Base-by-base conservation (phyloP, 2,888 invertebrate species). In the Laothoe populi region DNA sequence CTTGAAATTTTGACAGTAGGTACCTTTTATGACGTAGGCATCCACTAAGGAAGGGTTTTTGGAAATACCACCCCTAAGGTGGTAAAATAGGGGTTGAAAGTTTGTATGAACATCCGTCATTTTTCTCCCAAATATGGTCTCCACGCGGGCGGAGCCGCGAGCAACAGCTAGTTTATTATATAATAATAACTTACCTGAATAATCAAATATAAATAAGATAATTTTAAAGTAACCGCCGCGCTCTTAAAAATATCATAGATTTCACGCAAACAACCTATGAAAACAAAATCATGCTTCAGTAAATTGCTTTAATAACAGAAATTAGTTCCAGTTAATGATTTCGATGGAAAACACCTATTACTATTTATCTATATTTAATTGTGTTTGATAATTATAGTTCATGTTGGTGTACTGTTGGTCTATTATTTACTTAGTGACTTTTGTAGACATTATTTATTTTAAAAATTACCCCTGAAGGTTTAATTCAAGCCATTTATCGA, bases 281-380 rank as follows among this genome's bases (percentile, higher is more conserved):
- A 35, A 19, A 16, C 11, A 53, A 53, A 31, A 31, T 19, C 10
- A 26, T n/a, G n/a, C 5, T n/a, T 8, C 49, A 16, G 4, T 42
- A 42, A 53, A 53, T 19, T 4, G 35, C 19, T 53, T 11, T 31
- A 53, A 53, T 26, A 10, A 31, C 53, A 19, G 10, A 53, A 35
- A 53, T 53, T 35, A 35, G 35, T 31, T 35, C 11, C 35, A 53
- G 19, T 35, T 35, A 53, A 19, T 35, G 53, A 10, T 31, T 4
- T 31, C 31, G 19, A 35, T 53, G 19, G 16, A 31, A 53, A 53
- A 53, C 11, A 35, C 53, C 31, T 35, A 53, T 59, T 59, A 59
- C 10, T 44, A 44, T 42, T 24, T 7, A 59, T 19, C 1, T 31
- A 35, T 60, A 21, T 31, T 49, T 35, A 53, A 53, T 35, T 53